Base-by-base conservation (phyloP, 2,797 vertebrate genomes). In the Pseudotriccus pelzelni region DNA sequence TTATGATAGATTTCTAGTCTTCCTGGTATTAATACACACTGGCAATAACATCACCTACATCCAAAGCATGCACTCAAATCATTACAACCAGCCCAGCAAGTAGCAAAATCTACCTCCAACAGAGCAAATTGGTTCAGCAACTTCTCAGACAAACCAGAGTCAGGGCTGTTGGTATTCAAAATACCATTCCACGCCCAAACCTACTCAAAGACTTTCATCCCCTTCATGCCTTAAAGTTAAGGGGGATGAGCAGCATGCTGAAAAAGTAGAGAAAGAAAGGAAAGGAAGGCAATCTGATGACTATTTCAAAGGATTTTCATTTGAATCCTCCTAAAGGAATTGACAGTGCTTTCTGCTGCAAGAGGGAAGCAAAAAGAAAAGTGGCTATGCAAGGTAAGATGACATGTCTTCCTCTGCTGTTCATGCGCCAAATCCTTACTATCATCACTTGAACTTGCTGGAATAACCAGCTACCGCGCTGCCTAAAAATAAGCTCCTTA, bases 401-500 rank as follows among this genome's bases (percentile, higher is more conserved):
- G 84, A 75, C 69, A 63, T 63, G 80, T 53, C 66, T 88, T 88
- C 62, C 74, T 83, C 84, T 70, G 52, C 67, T 88, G 28, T 66
- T 91, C 55, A 7, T 68, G 36, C 0, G 5, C 68, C 89, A 87
- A 80, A 69, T 66, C 55, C 84, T 82, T 85, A 82, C 85, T 79
- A 46, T 37, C 82, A 36, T 46, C 60, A 24, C 89, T 81, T 28
- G 47, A 91, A 44, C 46, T 66, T 77, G 53, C 56, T 90, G 68
- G 62, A 74, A 92, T 52, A 69, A 75, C 79, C 25, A 2, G 78
- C 53, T 74, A 55, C 75, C 53, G 47, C 56, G 50, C 68, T 39
- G 64, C 72, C 68, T 84, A 56, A 85, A 96, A 96, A 81, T 62
- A 93, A 85, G 56, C 53, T 91, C 19, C 73, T 94, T 85, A 78